phyloP scores from a whole-genome alignment of 2,888 invertebrate species.

The Malthinus seriepunctatus region DNA sequence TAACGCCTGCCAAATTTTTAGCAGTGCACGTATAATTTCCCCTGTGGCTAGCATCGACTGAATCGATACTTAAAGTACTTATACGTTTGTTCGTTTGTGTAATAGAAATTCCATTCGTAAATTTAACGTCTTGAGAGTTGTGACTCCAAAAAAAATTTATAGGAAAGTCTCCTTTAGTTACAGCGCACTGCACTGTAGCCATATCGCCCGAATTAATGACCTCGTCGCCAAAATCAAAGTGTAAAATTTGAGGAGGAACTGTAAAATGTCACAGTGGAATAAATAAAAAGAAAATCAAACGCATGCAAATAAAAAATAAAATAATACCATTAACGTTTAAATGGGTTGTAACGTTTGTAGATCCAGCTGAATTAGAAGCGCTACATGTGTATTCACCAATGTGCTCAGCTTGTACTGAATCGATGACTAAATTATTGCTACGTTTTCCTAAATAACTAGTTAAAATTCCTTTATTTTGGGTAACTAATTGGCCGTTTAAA shows the following conservation, averaged over 20 bases:
- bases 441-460: constrained; percentile 66
- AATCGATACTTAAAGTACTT: constrained; percentile 70
- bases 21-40: constrained; percentile 80
- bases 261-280: constrained; percentile 8
- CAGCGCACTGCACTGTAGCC: constrained; percentile 69
- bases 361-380: constrained; percentile 70
- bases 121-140: constrained; percentile 62
- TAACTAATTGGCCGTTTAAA: constrained; percentile 61
- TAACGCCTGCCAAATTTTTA: constrained; percentile 70
- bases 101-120: constrained; percentile 42
- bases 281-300: neutral
- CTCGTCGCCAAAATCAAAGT: constrained; percentile 58
- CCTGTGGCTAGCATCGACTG: constrained; percentile 70
- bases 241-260: constrained; percentile 50
- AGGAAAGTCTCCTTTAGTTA: constrained; percentile 75
- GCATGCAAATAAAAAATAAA: neutral
- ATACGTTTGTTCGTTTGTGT: constrained; percentile 58
- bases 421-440: constrained; percentile 71
- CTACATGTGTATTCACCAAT: constrained; percentile 74
- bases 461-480: constrained; percentile 55
- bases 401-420: constrained; percentile 71
- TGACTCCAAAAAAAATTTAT: constrained; percentile 74
- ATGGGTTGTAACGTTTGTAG: constrained; percentile 53
- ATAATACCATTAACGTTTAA: constrained; percentile 39
- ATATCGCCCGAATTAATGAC: constrained; percentile 71